phyloP scores from a whole-genome alignment of 2,797 vertebrate species.

The Erpetoichthys calabaricus region DNA sequence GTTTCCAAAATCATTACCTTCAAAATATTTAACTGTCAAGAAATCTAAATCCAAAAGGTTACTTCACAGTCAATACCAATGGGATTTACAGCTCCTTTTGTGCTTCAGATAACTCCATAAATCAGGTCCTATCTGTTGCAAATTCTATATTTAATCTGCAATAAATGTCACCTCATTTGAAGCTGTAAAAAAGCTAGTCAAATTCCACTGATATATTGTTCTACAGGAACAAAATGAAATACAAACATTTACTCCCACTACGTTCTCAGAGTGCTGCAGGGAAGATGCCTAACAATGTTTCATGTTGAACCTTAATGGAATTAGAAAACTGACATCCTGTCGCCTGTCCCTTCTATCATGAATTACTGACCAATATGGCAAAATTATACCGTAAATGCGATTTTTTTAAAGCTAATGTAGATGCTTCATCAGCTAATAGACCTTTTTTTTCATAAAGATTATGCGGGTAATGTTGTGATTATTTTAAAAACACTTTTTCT shows the following conservation, averaged over 20 bases:
- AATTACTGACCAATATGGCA: not conserved
- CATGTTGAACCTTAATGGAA: constrained; percentile 1
- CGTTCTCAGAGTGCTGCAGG: constrained; percentile 11
- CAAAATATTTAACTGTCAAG: too few relatives aligned
- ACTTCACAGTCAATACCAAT: too few relatives aligned
- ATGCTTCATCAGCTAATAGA: too few relatives aligned
- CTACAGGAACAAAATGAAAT: constrained; percentile 17
- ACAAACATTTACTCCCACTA: constrained; percentile 10
- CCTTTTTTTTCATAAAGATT: too few relatives aligned
- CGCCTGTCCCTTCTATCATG: not conserved
- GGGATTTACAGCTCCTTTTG: too few relatives aligned
- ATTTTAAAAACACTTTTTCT: too few relatives aligned
- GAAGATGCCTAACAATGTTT: not conserved
- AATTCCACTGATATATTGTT: constrained; percentile 12
- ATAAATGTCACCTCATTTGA: constrained; percentile 20
- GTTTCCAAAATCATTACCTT: too few relatives aligned
- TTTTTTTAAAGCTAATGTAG: too few relatives aligned
- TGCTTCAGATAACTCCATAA: constrained; percentile 15
- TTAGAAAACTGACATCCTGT: constrained; percentile 2
- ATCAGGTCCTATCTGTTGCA: constrained; percentile 14
- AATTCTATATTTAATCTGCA: constrained; percentile 21
- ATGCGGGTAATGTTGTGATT: too few relatives aligned
- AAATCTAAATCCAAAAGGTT: too few relatives aligned
- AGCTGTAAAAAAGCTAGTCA: constrained; percentile 14
- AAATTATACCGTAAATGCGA: too few relatives aligned